These are phyloP conservation scores for Hipposideros armiger DNA, from an alignment of 2,113 vertebrate species.

Conservation along the genomic window DNA sequence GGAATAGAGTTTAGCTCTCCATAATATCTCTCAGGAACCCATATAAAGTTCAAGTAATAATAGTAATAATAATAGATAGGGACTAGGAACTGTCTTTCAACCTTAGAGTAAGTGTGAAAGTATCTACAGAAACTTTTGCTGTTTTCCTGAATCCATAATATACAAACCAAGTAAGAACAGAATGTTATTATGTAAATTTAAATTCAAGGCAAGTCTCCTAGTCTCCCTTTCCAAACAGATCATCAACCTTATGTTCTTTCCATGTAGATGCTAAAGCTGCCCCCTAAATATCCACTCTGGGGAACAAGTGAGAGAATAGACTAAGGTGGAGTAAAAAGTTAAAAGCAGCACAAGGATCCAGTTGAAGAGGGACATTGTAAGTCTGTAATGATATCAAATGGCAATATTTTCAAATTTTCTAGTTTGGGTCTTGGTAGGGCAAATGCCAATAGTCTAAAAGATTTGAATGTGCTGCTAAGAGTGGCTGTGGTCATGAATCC, in stretches of 20 bases:
- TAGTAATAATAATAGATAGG: background rate
- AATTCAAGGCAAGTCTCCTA: background rate
- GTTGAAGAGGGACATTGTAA: background rate
- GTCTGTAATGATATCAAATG: background rate
- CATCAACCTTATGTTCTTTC: background rate
- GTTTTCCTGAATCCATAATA: background rate
- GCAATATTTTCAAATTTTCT: background rate
- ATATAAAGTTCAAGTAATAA: background rate
- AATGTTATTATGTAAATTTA: conserved; percentile 15
- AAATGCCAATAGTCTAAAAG: background rate
- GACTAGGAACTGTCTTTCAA: background rate
- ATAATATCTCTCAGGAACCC: background rate
- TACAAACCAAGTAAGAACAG: background rate
- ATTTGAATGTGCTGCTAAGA: background rate
- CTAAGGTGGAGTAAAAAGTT: background rate
- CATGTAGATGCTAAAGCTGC: background rate
- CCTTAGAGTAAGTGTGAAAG: background rate
- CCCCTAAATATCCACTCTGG: background rate
- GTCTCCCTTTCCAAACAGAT: background rate
- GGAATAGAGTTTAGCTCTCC: background rate
- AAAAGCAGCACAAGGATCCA: background rate
- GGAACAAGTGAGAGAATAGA: background rate
- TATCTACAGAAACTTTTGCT: background rate
- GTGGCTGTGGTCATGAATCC: background rate
- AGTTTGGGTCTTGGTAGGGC: background rate